A percentile compares a stretch with the other conserved stretches of the same genome.
Evolutionary conservation across 2,113 vertebrate genomes (phyloP).

Genomic region (Dicerorhinus sumatrensis): DNA sequence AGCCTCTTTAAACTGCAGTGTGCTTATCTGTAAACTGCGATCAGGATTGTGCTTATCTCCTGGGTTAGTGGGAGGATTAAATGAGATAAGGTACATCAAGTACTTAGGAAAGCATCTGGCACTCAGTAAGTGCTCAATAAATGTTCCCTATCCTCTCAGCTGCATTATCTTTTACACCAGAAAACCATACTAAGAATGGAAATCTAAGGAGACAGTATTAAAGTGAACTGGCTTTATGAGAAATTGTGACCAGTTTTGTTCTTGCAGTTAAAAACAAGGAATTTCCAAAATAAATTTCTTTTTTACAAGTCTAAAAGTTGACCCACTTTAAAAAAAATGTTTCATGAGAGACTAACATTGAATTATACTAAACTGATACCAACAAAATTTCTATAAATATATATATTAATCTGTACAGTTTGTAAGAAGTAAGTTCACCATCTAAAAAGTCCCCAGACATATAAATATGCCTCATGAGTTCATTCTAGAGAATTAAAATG

Average conservation of each 20-base stretch:
- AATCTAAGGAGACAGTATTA: neutral
- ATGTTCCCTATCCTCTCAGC: neutral
- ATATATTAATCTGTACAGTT: neutral
- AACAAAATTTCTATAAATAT: neutral
- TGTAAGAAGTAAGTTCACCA: neutral
- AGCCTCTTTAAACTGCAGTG: conserved; percentile 39
- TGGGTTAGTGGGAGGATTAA: conserved; percentile 65
- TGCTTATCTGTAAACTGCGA: conserved; percentile 73
- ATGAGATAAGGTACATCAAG: conserved; percentile 67
- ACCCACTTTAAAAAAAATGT: neutral
- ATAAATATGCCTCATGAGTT: neutral
- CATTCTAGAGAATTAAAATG: conserved; percentile 56
- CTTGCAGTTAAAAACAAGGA: conserved; percentile 28
- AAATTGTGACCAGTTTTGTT: conserved; percentile 1
- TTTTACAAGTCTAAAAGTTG: neutral
- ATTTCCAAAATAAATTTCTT: conserved; percentile 7
- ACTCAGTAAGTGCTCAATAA: conserved; percentile 76
- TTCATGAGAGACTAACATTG: neutral
- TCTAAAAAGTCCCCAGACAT: conserved; percentile 48
- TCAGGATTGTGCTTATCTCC: conserved; percentile 71
- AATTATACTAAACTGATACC: neutral
- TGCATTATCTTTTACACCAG: neutral
- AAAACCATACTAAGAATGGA: neutral
- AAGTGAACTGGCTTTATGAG: conserved; percentile 33
- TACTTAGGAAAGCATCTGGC: conserved; percentile 30